Percentiles rank a stretch among this genome's conserved stretches.
Evolutionary conservation across 2,888 invertebrate genomes (phyloP).

Genomic region (Eupithecia dodoneata): DNA sequence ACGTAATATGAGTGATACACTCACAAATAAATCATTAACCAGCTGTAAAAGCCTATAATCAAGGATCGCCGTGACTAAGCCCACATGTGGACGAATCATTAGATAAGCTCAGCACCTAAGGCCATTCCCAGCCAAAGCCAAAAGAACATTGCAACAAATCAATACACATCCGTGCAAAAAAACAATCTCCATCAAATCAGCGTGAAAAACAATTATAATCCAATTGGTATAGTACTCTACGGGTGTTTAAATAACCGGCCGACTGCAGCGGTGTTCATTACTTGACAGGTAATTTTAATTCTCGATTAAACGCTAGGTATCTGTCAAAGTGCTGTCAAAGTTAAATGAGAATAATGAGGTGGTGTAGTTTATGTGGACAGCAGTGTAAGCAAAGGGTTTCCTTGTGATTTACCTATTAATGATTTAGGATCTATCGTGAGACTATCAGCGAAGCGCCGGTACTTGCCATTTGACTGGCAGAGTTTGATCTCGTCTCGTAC

Average conservation of each 20-base stretch:
- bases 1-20: neutral
- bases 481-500: neutral
- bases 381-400: constrained; percentile 39
- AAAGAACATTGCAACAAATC: constrained; percentile 38
- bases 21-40: neutral
- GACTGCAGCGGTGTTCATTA: constrained; percentile 61
- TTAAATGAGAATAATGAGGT: constrained; percentile 67
- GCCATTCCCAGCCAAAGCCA: neutral
- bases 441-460: neutral
- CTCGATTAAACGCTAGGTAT: constrained; percentile 73
- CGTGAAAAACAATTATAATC: constrained; percentile 82
- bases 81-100: neutral
- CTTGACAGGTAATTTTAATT: constrained; percentile 79
- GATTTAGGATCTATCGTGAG: neutral
- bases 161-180: constrained; percentile 63
- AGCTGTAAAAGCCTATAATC: neutral
- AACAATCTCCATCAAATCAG: constrained; percentile 75
- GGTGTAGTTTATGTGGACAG: constrained; percentile 43
- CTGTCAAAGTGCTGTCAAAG: constrained; percentile 67
- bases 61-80: neutral
- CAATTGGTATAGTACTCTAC: constrained; percentile 66
- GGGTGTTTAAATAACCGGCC: constrained; percentile 68
- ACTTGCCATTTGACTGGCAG: neutral
- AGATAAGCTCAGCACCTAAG: neutral
- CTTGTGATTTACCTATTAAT: constrained; percentile 27